These are phyloP conservation scores for Drosophila prostipennis DNA, from an alignment of 2,888 invertebrate genomes.

Conservation along the genomic window DNA sequence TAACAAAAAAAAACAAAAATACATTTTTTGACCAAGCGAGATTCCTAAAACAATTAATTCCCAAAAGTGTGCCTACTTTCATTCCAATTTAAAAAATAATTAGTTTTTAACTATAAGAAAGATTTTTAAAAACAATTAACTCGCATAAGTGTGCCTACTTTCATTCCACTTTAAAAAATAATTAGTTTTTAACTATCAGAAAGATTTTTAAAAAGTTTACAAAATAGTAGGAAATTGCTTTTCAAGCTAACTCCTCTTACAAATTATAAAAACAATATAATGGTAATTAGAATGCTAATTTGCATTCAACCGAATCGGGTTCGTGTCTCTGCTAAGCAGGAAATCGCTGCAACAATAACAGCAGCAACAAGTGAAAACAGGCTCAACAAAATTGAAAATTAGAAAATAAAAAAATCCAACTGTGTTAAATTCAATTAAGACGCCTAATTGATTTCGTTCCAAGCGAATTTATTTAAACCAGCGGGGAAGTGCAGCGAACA, in stretches of 20 bases:
- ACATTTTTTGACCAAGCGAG: too few species aligned
- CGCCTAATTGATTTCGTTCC: neutral
- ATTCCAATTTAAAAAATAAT: too few species aligned
- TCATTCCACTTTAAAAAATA: neutral
- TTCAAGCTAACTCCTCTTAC: too few species aligned
- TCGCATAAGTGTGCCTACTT: neutral
- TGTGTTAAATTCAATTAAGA: conserved; percentile 9
- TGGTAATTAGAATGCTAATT: neutral
- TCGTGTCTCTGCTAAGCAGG: conserved; percentile 10
- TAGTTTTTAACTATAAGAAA: too few species aligned
- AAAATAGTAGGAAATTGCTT: too few species aligned
- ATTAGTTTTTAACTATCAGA: too few species aligned
- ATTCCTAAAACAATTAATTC: too few species aligned
- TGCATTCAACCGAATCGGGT: conserved; percentile 8
- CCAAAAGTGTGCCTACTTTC: too few species aligned
- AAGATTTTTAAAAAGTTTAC: too few species aligned
- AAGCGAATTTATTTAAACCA: neutral
- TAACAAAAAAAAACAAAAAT: too few species aligned
- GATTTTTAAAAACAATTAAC: too few species aligned
- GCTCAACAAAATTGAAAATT: neutral
- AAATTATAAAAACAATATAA: neutral
- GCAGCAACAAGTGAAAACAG: conserved; percentile 6
- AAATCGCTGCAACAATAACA: conserved; percentile 6
- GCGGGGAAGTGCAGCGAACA: neutral
- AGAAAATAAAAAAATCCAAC: neutral